Conservation (phyloP, 2,797 vertebrate species). For the Neosilurus mollespiculum region DNA sequence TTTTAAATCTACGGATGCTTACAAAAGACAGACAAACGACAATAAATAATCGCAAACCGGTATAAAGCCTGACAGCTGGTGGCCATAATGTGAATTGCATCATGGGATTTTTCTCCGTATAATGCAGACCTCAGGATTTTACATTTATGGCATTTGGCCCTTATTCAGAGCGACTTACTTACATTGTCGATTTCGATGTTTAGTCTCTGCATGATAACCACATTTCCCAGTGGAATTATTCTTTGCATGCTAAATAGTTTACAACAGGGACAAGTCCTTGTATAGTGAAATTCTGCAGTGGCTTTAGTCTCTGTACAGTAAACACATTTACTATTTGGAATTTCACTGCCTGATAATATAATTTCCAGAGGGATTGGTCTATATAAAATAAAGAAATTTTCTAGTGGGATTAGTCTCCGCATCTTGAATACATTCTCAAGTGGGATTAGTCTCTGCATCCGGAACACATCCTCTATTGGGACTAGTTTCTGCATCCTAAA, state of each 20-base stretch:
- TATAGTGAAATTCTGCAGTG: too few species aligned
- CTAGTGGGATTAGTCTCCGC: background rate
- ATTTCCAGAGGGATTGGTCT: background rate
- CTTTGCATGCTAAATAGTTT: background rate
- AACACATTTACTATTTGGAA: too few species aligned
- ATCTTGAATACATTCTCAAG: background rate
- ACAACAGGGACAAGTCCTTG: too few species aligned
- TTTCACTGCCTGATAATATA: background rate
- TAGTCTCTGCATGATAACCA: too few species aligned
- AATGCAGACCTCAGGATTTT: background rate
- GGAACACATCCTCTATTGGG: accelerated
- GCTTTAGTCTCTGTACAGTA: background rate
- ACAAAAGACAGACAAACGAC: background rate
- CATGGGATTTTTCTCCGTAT: background rate
- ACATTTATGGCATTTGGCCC: too few species aligned
- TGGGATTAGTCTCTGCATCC: background rate
- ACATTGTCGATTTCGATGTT: too few species aligned
- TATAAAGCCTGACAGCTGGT: slow-evolving; percentile 59
- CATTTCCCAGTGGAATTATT: too few species aligned
- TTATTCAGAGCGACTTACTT: too few species aligned
- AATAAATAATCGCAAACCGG: background rate
- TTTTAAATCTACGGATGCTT: background rate
- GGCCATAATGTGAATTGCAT: slow-evolving; percentile 41
- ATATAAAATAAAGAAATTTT: background rate
- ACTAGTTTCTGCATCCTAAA: background rate